Percentiles rank a stretch among this genome's conserved stretches.
Evolutionary conservation across 2,113 vertebrate species (phyloP).

Genomic region (Dicaeum eximium): DNA sequence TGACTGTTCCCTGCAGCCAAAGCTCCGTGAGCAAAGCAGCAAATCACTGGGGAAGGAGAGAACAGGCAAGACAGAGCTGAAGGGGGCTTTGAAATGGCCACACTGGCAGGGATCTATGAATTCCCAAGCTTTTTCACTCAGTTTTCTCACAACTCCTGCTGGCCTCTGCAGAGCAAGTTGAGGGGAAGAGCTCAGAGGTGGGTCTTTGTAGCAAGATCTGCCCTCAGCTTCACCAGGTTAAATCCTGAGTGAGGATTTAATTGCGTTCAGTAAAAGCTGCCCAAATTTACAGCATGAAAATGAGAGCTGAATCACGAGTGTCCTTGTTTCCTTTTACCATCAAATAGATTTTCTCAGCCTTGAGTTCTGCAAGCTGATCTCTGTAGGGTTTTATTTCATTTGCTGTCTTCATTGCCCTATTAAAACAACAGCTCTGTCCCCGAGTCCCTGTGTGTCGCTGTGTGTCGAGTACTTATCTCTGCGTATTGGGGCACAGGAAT

Average conservation of each 20-base stretch:
- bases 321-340: slow-evolving; percentile 29
- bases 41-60: neutral
- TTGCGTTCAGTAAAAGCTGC: neutral
- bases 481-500: slow-evolving; percentile 11
- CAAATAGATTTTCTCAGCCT: slow-evolving; percentile 26
- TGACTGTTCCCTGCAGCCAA: neutral
- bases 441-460: neutral
- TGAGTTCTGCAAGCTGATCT: slow-evolving; percentile 21
- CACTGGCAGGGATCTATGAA: neutral
- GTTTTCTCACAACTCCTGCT: neutral
- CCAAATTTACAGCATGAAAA: slow-evolving; percentile 38
- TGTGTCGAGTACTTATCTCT: slow-evolving; percentile 31
- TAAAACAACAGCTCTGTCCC: slow-evolving; percentile 26
- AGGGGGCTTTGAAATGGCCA: neutral
- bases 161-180: neutral
- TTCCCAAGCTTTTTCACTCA: neutral
- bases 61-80: neutral
- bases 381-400: slow-evolving; percentile 59
- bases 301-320: neutral
- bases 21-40: neutral
- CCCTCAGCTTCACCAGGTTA: neutral
- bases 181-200: neutral
- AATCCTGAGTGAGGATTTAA: neutral
- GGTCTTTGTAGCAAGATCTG: neutral
- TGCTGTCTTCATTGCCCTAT: slow-evolving; percentile 30